Evolutionary conservation across 2,113 vertebrate genomes (phyloP).

Genomic region (Toxostoma redivivum): DNA sequence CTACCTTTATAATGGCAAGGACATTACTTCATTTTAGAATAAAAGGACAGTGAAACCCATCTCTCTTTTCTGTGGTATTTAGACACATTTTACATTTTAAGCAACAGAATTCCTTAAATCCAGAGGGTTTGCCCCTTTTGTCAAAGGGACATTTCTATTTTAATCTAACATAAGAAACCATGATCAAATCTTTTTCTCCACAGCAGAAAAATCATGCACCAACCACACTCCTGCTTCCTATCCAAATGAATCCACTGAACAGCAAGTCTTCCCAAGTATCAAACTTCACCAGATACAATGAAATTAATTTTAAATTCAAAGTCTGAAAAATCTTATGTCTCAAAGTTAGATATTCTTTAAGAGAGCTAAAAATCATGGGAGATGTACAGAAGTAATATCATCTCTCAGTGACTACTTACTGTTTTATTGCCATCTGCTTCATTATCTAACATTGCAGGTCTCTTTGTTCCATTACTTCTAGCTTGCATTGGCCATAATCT

Average conservation of each 20-base stretch:
- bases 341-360: not conserved
- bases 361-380: not conserved
- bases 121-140: not conserved
- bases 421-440: conserved; percentile 98
- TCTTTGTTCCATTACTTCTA: conserved; percentile 96
- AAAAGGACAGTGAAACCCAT: not conserved
- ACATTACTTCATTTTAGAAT: not conserved
- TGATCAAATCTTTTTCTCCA: not conserved
- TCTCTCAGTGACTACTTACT: conserved; percentile 69
- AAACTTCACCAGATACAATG: not conserved
- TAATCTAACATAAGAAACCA: not conserved
- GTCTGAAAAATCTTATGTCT: not conserved
- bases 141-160: not conserved
- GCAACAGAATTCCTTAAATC: not conserved
- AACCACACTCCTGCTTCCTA: not conserved
- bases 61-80: not conserved
- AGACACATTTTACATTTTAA: not conserved
- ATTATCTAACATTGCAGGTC: conserved; percentile 97
- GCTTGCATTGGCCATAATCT: conserved; percentile 99
- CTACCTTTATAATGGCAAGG: not conserved
- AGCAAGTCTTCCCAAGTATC: not conserved
- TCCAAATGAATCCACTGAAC: not conserved
- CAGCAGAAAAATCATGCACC: not conserved
- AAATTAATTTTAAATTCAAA: not conserved
- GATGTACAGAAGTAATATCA: not conserved